Percentiles rank a stretch among this genome's conserved stretches.
Conservation (phyloP, 2,888 invertebrate genomes). For the Dryobotodes eremita region DNA sequence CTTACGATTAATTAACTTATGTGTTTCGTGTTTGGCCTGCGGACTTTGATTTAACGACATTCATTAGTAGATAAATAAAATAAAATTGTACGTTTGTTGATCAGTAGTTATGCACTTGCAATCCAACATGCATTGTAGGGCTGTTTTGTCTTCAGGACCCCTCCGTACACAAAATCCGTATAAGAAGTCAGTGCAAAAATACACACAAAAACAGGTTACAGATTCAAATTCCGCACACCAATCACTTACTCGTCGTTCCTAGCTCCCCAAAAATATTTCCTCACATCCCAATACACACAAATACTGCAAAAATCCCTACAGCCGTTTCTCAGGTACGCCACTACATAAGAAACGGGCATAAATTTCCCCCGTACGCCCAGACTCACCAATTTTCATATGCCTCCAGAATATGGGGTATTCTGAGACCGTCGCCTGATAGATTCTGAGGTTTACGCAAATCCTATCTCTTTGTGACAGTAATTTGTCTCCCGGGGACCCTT, state of each 20-base stretch:
- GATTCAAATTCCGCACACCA: conserved; percentile 20
- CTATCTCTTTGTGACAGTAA: conserved; percentile 71
- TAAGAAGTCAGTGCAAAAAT: not conserved
- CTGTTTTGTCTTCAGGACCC: not conserved
- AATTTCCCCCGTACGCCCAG: conserved; percentile 65
- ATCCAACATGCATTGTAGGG: not conserved
- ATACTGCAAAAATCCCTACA: conserved; percentile 44
- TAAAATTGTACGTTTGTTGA: not conserved
- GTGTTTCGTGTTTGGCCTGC: not conserved
- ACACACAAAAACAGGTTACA: not conserved
- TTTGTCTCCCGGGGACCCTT: conserved; percentile 71
- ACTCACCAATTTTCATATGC: conserved; percentile 71
- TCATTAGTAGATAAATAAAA: not conserved
- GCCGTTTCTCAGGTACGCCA: conserved; percentile 44
- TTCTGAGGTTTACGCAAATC: conserved; percentile 71
- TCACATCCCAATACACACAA: conserved; percentile 52
- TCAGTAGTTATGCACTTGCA: not conserved
- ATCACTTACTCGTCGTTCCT: conserved; percentile 17
- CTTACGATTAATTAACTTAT: not conserved
- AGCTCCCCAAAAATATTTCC: conserved; percentile 40
- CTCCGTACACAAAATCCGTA: too few relatives aligned
- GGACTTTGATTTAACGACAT: not conserved
- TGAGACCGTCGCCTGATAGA: conserved; percentile 68
- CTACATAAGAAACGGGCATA: conserved; percentile 62
- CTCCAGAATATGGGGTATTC: conserved; percentile 63